A percentile compares a stretch with the other conserved stretches of the same genome.
Evolutionary conservation across 1,140 invertebrate species (phyloP).

Genomic region (Berghia stephanieae): DNA sequence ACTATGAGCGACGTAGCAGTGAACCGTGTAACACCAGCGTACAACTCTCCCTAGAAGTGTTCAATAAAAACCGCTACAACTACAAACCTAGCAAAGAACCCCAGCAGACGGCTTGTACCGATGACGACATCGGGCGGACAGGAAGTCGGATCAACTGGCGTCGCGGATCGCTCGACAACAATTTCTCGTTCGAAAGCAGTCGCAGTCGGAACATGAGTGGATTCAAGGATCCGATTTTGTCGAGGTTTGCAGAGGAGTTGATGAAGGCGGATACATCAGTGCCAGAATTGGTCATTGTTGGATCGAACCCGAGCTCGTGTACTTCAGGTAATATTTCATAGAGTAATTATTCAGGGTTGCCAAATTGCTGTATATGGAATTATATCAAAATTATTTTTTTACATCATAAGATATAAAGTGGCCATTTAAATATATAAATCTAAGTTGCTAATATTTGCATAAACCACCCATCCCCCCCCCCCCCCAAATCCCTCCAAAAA

Average conservation of each 20-base stretch:
- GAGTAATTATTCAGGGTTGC: neutral
- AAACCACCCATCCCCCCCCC: too few species aligned
- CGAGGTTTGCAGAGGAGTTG: slow-evolving; percentile 55
- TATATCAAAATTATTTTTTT: neutral
- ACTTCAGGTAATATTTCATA: neutral
- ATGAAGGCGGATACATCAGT: slow-evolving; percentile 51
- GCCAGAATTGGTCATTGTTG: slow-evolving; percentile 44
- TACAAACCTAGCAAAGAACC: too few species aligned
- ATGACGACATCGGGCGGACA: slow-evolving; percentile 42
- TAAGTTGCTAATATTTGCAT: too few species aligned
- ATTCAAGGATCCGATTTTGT: slow-evolving; percentile 51
- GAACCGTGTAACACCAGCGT: slow-evolving; percentile 47
- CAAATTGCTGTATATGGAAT: neutral
- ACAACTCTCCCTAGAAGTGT: slow-evolving; percentile 45
- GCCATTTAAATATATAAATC: too few species aligned
- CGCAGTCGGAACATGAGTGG: slow-evolving; percentile 42
- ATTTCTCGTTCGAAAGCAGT: slow-evolving; percentile 25
- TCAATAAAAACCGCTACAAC: slow-evolving; percentile 14
- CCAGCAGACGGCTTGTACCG: too few species aligned
- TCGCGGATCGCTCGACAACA: slow-evolving; percentile 36
- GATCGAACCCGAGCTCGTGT: slow-evolving; percentile 36
- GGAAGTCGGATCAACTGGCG: slow-evolving; percentile 27
- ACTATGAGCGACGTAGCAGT: slow-evolving; percentile 49
- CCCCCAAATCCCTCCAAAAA: too few species aligned
- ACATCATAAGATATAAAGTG: too few species aligned